phyloP scores from a whole-genome alignment of 2,888 invertebrate species.

The Apodemia mormo region DNA sequence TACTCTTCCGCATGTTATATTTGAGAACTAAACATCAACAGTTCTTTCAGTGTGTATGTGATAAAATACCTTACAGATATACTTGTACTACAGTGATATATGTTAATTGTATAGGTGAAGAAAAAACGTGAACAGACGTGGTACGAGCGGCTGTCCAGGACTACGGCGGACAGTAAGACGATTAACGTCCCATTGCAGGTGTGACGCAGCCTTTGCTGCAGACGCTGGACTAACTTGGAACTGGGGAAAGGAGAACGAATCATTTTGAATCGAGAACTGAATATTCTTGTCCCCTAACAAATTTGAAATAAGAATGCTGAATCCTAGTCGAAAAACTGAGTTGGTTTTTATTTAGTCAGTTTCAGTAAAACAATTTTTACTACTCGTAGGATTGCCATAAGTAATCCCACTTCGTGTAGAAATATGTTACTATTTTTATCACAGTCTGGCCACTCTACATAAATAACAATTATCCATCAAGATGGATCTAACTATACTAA shows the following conservation, averaged over 20 bases:
- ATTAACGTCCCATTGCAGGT: slow-evolving; percentile 65
- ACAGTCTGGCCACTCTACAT: no score
- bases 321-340: no score
- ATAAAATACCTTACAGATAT: background rate
- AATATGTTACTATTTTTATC: no score
- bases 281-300: background rate
- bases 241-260: slow-evolving; percentile 1
- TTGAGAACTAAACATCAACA: background rate
- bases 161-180: slow-evolving; percentile 52
- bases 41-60: background rate
- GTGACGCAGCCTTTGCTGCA: slow-evolving; percentile 41
- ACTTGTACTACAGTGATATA: background rate
- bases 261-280: background rate
- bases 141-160: slow-evolving; percentile 72
- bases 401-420: no score
- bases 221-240: slow-evolving; percentile 33
- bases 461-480: background rate
- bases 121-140: slow-evolving; percentile 63
- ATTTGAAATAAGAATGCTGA: no score
- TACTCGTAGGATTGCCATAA: no score
- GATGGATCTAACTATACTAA: no score
- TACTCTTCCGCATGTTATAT: no score
- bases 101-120: slow-evolving; percentile 55
- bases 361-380: no score
- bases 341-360: no score